Evolutionary conservation across 2,797 vertebrate genomes (phyloP).

Genomic region (Amblyopsis hoosieri): DNA sequence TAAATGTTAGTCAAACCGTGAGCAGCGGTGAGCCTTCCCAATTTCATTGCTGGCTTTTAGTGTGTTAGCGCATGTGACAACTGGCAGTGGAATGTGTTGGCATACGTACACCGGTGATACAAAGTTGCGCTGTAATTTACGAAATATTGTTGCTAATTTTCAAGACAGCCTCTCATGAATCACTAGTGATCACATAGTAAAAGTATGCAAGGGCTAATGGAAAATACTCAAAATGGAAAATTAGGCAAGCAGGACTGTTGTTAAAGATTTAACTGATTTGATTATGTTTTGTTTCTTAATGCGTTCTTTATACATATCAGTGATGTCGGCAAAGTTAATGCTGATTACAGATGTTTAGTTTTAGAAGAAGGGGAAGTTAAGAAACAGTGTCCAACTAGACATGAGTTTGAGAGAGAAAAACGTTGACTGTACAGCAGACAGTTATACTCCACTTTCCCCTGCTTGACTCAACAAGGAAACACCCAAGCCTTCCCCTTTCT

Average conservation of each 20-base stretch:
- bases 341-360: not conserved
- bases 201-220: constrained; percentile 51
- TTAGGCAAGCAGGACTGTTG: constrained; percentile 1
- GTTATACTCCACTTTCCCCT: constrained; percentile 14
- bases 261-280: not conserved
- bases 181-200: constrained; percentile 53
- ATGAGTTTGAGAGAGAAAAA: not conserved
- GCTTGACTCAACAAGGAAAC: constrained; percentile 24
- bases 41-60: constrained; percentile 16
- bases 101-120: not conserved
- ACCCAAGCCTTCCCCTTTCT: constrained; percentile 52
- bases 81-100: not conserved
- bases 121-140: constrained; percentile 16
- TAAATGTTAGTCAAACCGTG: not conserved
- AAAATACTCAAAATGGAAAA: constrained; percentile 60
- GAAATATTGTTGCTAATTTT: constrained; percentile 25
- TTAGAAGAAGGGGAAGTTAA: constrained; percentile 55
- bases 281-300: not conserved
- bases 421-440: constrained; percentile 4
- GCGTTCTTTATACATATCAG: not conserved
- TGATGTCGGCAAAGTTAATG: not conserved
- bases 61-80: constrained; percentile 39
- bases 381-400: not conserved
- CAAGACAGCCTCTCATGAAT: constrained; percentile 38
- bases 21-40: constrained; percentile 5